Conservation (phyloP, 2,888 invertebrate species). For the Aphodius sticticus region DNA sequence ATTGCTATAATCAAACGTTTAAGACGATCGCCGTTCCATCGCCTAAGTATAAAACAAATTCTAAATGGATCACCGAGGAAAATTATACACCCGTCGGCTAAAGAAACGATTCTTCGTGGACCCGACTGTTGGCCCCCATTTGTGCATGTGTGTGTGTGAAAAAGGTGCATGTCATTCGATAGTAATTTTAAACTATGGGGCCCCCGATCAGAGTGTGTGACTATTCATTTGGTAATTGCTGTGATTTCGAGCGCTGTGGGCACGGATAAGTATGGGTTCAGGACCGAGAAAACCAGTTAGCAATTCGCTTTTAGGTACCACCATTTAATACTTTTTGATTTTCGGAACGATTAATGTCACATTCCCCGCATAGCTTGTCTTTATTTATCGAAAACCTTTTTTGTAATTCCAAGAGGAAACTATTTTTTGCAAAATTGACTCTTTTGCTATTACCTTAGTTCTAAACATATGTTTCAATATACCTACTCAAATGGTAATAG, state of each 20-base stretch:
- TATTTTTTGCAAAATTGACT: too few species aligned
- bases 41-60: constrained; percentile 59
- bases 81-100: constrained; percentile 52
- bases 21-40: constrained; percentile 57
- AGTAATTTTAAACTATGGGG: constrained; percentile 48
- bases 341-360: constrained; percentile 21
- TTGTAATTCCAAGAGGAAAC: not conserved
- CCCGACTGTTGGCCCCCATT: constrained; percentile 25
- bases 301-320: constrained; percentile 11
- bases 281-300: constrained; percentile 31
- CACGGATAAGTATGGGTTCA: constrained; percentile 45
- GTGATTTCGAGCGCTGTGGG: constrained; percentile 60
- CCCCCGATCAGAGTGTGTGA: constrained; percentile 47
- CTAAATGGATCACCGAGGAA: constrained; percentile 56
- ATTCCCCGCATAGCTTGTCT: constrained; percentile 16
- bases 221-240: constrained; percentile 69
- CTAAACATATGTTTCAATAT: too few species aligned
- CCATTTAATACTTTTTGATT: constrained; percentile 11
- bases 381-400: constrained; percentile 6
- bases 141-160: constrained; percentile 40
- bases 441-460: too few species aligned
- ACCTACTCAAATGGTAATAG: too few species aligned
- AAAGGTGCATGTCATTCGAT: constrained; percentile 58
- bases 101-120: constrained; percentile 7
- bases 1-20: constrained; percentile 61